phyloP scores from a whole-genome alignment of 2,888 invertebrate genomes.

The Muscina levida region DNA sequence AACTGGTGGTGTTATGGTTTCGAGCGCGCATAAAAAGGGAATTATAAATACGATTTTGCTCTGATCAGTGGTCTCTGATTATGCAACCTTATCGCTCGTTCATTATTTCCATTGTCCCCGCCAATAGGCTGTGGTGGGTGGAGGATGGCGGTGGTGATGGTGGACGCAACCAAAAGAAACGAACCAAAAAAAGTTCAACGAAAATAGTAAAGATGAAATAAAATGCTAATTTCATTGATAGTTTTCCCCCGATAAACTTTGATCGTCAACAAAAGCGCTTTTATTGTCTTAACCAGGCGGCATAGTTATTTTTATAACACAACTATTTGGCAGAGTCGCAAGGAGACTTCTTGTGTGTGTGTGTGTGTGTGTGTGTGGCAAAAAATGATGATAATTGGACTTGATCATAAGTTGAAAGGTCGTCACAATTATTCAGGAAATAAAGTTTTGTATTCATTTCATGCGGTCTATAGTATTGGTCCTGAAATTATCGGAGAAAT shows the following conservation, averaged over 20 bases:
- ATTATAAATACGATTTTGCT: constrained; percentile 55
- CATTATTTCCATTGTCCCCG: background rate
- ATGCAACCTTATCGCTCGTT: constrained; percentile 63
- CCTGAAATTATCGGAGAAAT: background rate
- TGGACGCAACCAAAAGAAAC: background rate
- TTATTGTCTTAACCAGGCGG: constrained; percentile 11
- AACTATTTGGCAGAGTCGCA: constrained; percentile 15
- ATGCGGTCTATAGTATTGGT: no score
- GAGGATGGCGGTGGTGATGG: background rate
- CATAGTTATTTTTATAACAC: constrained; percentile 14
- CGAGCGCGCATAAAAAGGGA: constrained; percentile 38
- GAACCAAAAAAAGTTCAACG: background rate
- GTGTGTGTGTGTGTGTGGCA: background rate
- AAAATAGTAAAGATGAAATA: constrained; percentile 10
- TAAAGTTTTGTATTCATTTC: no score
- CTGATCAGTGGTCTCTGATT: constrained; percentile 59
- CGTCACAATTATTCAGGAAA: background rate
- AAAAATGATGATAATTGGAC: constrained; percentile 25
- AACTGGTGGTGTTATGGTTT: constrained; percentile 41
- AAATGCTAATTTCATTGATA: constrained; percentile 63
- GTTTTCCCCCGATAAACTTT: constrained; percentile 62
- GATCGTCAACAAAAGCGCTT: constrained; percentile 43
- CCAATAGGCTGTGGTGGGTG: background rate
- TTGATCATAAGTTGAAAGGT: constrained; percentile 25
- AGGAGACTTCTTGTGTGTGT: background rate